Percentiles rank a stretch among this genome's conserved stretches.
These are phyloP conservation scores for Alcis repandata DNA, from an alignment of 2,888 invertebrate species.

Conservation along the genomic window DNA sequence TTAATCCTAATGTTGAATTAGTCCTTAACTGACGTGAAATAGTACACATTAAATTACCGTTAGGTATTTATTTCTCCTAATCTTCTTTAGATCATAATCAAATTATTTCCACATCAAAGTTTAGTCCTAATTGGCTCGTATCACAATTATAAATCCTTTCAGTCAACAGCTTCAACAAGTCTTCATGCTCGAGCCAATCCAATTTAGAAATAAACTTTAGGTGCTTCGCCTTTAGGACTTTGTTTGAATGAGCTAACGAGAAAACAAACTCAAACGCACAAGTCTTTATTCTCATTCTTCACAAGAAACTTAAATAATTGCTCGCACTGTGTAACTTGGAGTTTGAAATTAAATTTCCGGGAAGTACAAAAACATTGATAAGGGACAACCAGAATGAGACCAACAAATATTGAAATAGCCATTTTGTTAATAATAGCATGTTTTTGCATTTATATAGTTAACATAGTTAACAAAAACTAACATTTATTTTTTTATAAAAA, in stretches of 20 bases:
- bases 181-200: background rate
- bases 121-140: no score
- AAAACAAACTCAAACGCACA: constrained; percentile 5
- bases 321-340: background rate
- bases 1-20: no score
- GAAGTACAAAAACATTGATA: background rate
- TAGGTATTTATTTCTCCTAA: no score
- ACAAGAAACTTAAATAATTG: constrained; percentile 11
- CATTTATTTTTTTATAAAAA: no score
- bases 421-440: no score
- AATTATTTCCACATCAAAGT: no score
- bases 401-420: background rate
- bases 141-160: background rate
- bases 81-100: no score
- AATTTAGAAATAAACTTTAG: constrained; percentile 2
- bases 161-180: background rate
- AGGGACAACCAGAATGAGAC: background rate
- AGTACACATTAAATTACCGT: no score
- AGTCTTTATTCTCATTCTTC: constrained; percentile 3
- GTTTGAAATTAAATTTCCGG: background rate
- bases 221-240: background rate
- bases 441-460: no score
- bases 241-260: constrained; percentile 1
- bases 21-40: no score
- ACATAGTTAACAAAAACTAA: no score